Base-by-base conservation (phyloP, 2,113 vertebrate genomes). In the Drymodes brunneopygia region DNA sequence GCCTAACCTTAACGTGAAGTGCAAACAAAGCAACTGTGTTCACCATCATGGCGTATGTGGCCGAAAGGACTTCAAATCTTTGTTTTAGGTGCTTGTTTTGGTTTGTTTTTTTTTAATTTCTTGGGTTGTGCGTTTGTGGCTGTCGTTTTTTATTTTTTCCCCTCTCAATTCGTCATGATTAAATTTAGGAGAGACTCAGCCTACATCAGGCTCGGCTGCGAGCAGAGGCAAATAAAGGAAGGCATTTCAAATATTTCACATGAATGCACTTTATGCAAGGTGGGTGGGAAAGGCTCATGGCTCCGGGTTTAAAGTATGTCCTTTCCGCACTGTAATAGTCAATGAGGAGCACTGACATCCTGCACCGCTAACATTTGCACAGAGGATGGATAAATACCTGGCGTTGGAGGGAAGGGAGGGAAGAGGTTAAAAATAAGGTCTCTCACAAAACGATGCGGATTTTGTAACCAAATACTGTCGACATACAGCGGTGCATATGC, bases 181-280 rank as follows among this genome's bases (percentile, higher is more conserved):
- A 83, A 83, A 92, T 94, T 95, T 88, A 61, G 48, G 72, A 93
- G 60, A 60, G 44, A 62, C 5, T 36, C 47, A 71, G 82, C 75
- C 74, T 71, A 88, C 50, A 51, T 56, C 51, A 31, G 36, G n/a
- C 64, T 95, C 57, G n/a, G 38, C 57, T 86, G 61, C 10, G 27
- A 86, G 42, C 64, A 90, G 56, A 77, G 40, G 13, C 75, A 80
- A 65, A 92, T 95, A 94, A 95, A 94, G 75, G 75, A 88, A 97
- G 53, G 92, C 88, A 96, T 94, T 92, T 79, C 88, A 94, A 96
- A 97, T 94, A 97, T 95, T 94, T 96, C 88, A 94, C 95, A 86
- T 96, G 95, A 95, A 93, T 96, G 93, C 82, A 92, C 65, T 94
- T 96, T 71, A 86, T 64, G 82, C 90, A 92, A 93, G 93, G 92